Conservation (phyloP, 2,797 vertebrate genomes). For the Sebastolobus alascanus region DNA sequence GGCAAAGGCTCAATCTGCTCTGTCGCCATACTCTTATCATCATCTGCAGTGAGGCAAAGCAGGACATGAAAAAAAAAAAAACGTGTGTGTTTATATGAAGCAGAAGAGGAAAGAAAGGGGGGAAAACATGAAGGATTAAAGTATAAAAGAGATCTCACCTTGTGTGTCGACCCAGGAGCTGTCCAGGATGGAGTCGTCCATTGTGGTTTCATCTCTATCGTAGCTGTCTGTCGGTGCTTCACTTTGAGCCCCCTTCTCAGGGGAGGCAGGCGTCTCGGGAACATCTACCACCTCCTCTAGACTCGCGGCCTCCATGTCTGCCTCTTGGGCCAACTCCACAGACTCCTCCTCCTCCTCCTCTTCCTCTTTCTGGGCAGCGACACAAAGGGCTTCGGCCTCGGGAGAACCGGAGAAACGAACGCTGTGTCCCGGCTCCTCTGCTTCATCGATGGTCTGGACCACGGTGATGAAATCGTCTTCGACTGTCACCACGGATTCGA, state of each 20-base stretch:
- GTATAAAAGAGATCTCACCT: slow-evolving; percentile 86
- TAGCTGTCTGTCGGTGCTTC: slow-evolving; percentile 92
- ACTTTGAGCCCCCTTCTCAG: slow-evolving; percentile 83
- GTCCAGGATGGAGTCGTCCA: slow-evolving; percentile 98
- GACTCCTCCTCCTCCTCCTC: slow-evolving; percentile 87
- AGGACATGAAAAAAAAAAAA: neutral
- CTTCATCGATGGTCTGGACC: slow-evolving; percentile 96
- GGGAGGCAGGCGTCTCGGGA: slow-evolving; percentile 86
- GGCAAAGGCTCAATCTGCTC: slow-evolving; percentile 90
- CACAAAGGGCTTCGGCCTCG: slow-evolving; percentile 81
- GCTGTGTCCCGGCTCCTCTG: slow-evolving; percentile 92
- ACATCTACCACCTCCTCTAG: slow-evolving; percentile 81
- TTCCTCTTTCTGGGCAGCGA: slow-evolving; percentile 79
- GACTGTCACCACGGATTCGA: slow-evolving; percentile 96
- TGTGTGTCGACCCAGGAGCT: slow-evolving; percentile 99
- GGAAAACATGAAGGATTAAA: neutral
- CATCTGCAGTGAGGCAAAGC: slow-evolving; percentile 86
- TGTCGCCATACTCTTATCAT: slow-evolving; percentile 95
- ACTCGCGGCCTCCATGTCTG: slow-evolving; percentile 83
- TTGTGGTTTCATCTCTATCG: slow-evolving; percentile 97
- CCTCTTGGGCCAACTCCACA: slow-evolving; percentile 86
- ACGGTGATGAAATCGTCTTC: slow-evolving; percentile 99
- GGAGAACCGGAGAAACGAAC: slow-evolving; percentile 93
- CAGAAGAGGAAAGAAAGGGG: neutral
- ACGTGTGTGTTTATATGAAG: neutral